Percentiles rank a stretch among this genome's conserved stretches.
Evolutionary conservation across 53 echinoderm and acorn worm species (phyloP).

Genomic region (Mesocentrotus franciscanus): DNA sequence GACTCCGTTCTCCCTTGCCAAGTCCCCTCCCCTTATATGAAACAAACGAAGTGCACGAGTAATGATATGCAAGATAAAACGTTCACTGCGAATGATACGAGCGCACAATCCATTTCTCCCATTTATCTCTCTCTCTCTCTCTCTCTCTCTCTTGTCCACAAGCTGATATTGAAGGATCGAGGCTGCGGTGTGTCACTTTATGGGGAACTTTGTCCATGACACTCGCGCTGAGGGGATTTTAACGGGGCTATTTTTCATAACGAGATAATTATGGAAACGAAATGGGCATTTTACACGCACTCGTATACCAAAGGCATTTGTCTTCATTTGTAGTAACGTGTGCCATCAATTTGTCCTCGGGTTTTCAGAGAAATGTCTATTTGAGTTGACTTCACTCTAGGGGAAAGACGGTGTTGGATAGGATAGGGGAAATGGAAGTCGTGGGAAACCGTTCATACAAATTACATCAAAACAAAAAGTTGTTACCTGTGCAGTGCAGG

Average conservation of each 20-base stretch:
- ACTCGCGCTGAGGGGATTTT: background rate
- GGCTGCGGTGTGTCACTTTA: background rate
- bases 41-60: background rate
- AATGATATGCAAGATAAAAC: constrained; percentile 7
- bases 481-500: background rate
- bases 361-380: constrained; percentile 12
- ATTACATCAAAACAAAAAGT: background rate
- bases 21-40: background rate
- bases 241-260: constrained; percentile 30
- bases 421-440: background rate
- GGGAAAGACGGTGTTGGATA: background rate
- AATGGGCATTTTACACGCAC: constrained; percentile 40
- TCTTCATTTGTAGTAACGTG: constrained; percentile 29
- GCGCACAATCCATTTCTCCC: background rate
- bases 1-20: background rate
- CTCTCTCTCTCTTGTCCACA: background rate
- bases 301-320: constrained; percentile 23
- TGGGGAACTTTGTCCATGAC: constrained; percentile 5
- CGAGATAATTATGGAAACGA: constrained; percentile 53
- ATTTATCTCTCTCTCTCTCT: background rate
- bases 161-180: background rate
- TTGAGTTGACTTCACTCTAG: constrained; percentile 25
- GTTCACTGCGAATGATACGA: background rate
- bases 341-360: constrained; percentile 24
- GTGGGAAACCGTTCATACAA: background rate